Conservation (phyloP, 64 coral and sea anemone genomes). For the Astreopora myriophthalma region DNA sequence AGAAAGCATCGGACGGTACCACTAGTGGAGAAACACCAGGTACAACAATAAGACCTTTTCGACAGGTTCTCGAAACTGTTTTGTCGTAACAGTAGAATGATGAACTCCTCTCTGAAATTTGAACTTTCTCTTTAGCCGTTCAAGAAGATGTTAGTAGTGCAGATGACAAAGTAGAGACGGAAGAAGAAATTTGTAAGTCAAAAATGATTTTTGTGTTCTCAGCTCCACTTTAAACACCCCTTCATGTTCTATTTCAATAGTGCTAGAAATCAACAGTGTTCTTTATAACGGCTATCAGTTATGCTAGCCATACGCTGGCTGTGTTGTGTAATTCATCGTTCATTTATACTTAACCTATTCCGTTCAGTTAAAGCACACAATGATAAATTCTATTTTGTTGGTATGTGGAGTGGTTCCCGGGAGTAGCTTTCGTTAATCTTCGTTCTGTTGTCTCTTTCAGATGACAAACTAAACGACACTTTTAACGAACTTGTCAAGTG, state of each 20-base stretch:
- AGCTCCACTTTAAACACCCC: too few species aligned
- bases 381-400: neutral
- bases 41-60: neutral
- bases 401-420: neutral
- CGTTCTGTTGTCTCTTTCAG: neutral
- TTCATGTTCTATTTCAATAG: too few species aligned
- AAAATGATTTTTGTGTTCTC: neutral
- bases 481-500: constrained; percentile 64
- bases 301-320: too few species aligned
- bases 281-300: too few species aligned
- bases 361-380: too few species aligned
- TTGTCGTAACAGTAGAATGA: neutral
- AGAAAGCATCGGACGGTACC: neutral
- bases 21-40: neutral
- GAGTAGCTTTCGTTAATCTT: neutral
- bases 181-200: constrained; percentile 29
- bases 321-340: too few species aligned
- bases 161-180: neutral
- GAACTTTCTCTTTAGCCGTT: neutral
- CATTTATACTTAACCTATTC: too few species aligned
- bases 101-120: neutral
- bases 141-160: neutral
- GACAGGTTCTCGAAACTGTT: neutral
- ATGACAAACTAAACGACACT: constrained; percentile 45
- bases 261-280: too few species aligned